phyloP scores from a whole-genome alignment of 2,888 invertebrate genomes.

The Heterodera filipjevi region DNA sequence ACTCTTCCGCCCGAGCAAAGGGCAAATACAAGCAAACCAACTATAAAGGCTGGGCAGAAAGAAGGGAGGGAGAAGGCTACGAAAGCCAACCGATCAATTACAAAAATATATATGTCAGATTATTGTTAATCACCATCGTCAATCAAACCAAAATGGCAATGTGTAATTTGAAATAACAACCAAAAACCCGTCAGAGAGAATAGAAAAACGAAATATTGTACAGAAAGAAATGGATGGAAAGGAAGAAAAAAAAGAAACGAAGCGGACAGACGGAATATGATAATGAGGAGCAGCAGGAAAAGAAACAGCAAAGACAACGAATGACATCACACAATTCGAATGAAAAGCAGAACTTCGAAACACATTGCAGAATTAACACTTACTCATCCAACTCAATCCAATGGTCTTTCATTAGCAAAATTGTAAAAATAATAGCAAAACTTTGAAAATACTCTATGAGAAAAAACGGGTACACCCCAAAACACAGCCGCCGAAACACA shows the following conservation, averaged over 20 bases:
- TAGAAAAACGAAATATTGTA: background rate
- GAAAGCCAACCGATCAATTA: background rate
- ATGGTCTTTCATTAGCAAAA: background rate
- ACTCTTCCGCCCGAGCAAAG: background rate
- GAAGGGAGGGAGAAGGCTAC: background rate
- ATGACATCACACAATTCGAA: constrained; percentile 8
- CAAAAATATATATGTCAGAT: background rate
- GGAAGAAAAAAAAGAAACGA: background rate
- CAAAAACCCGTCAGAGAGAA: background rate
- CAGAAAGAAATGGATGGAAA: background rate
- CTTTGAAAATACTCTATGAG: too few species aligned
- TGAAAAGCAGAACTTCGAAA: background rate
- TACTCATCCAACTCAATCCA: background rate
- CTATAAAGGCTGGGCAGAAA: background rate
- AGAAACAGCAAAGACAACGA: background rate
- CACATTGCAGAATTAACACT: background rate
- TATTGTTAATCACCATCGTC: background rate
- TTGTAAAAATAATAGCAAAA: background rate
- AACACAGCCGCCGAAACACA: too few species aligned
- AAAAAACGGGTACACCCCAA: too few species aligned
- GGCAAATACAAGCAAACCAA: background rate
- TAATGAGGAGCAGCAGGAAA: background rate
- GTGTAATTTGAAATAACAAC: too few species aligned
- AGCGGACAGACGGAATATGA: background rate
- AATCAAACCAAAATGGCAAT: background rate